These are phyloP conservation scores for Limnephilus auricula DNA, from an alignment of 2,888 invertebrate species.

Conservation along the genomic window DNA sequence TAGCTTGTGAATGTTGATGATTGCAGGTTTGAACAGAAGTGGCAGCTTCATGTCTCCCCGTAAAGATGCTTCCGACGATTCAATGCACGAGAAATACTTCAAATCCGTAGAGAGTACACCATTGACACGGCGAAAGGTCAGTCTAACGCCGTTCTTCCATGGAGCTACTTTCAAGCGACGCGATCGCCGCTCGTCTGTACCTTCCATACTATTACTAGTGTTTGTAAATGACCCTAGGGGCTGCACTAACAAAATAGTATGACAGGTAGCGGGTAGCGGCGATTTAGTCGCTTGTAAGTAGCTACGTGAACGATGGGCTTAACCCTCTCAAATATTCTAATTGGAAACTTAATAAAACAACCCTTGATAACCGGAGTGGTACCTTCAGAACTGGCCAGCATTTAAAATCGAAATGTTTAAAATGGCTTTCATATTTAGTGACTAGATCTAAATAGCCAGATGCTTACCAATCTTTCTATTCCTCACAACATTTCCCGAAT, in stretches of 20 bases:
- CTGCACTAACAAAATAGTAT: no score
- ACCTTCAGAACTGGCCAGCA: not conserved
- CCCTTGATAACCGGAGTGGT: not conserved
- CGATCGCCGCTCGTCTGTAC: no score
- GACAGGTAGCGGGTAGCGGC: no score
- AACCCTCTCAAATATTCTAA: not conserved
- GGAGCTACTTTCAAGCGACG: no score
- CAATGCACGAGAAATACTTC: constrained; percentile 90
- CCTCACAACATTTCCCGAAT: not conserved
- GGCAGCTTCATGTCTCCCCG: constrained; percentile 79
- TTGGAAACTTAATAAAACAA: no score
- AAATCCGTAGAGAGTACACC: constrained; percentile 85
- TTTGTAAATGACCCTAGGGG: no score
- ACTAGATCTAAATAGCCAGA: no score
- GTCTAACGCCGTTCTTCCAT: no score
- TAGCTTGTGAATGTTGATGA: constrained; percentile 22
- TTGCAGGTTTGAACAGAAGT: constrained; percentile 73
- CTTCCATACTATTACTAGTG: no score
- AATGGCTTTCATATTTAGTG: no score
- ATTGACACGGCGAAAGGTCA: constrained; percentile 78
- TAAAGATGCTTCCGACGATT: constrained; percentile 85
- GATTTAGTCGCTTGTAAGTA: no score
- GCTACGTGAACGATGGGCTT: no score
- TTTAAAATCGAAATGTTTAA: not conserved
- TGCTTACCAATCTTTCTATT: not conserved